Evolutionary conservation across 2,113 vertebrate species (phyloP).

Genomic region (Cebus imitator): DNA sequence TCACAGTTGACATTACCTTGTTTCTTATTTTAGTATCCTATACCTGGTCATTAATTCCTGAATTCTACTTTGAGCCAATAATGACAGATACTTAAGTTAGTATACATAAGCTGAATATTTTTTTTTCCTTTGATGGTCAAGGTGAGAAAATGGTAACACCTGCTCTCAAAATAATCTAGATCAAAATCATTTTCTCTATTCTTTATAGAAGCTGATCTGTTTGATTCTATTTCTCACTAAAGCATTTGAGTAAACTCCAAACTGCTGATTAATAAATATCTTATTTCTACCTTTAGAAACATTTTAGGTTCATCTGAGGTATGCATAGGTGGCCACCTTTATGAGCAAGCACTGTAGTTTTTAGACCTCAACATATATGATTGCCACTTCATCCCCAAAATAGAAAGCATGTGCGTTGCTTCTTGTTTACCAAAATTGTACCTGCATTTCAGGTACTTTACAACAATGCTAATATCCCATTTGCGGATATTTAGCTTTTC

Average conservation of each 20-base stretch:
- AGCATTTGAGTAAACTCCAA: not conserved
- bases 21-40: slow-evolving; percentile 40
- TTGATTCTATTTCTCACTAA: not conserved
- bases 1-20: not conserved
- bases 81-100: not conserved
- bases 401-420: not conserved
- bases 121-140: not conserved
- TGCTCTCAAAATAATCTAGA: not conserved
- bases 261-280: not conserved
- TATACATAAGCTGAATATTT: not conserved
- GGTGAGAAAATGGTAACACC: not conserved
- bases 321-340: not conserved
- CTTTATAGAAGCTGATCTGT: not conserved
- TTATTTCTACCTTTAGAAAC: not conserved
- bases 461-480: not conserved
- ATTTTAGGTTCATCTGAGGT: not conserved
- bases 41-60: not conserved
- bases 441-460: not conserved
- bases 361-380: not conserved
- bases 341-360: not conserved
- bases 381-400: not conserved
- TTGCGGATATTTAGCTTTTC: not conserved
- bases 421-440: not conserved
- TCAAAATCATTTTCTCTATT: not conserved
- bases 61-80: not conserved